Conservation (phyloP, 2,113 vertebrate genomes). For the Oncorhynchus tshawytscha region DNA sequence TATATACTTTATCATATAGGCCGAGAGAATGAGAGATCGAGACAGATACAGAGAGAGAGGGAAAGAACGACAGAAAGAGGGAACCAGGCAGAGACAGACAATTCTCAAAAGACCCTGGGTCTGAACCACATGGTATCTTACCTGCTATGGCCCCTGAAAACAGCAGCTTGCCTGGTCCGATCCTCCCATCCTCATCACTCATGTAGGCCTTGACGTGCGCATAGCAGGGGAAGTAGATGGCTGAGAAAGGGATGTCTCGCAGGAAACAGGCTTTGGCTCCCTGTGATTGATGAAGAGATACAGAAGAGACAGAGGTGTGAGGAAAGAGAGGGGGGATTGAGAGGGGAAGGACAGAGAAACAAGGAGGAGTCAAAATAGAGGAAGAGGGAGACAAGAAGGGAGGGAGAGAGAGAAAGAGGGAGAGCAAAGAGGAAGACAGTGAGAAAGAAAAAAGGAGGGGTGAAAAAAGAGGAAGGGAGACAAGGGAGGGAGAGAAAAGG, state of each 20-base stretch:
- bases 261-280: conserved; percentile 89
- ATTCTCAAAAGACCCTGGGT: too few relatives aligned
- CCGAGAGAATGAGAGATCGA: too few relatives aligned
- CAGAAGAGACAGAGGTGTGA: background rate
- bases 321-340: background rate
- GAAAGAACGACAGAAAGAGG: too few relatives aligned
- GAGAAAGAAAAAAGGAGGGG: background rate
- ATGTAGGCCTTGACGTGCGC: conserved; percentile 80
- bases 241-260: conserved; percentile 87
- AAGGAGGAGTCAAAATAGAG: background rate
- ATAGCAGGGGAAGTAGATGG: conserved; percentile 88
- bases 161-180: conserved; percentile 81
- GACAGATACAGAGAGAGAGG: too few relatives aligned
- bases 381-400: background rate
- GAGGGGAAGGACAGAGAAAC: background rate
- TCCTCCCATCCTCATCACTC: conserved; percentile 76
- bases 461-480: too few relatives aligned
- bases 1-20: too few relatives aligned
- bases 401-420: conserved; percentile 2
- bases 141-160: conserved; percentile 85
- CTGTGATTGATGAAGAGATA: conserved; percentile 52
- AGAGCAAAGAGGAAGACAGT: background rate
- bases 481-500: too few relatives aligned
- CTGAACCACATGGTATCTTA: conserved; percentile 54
- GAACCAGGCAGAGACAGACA: too few relatives aligned